Evolutionary conservation across 2,113 vertebrate genomes (phyloP), one percentile per base, ranked within the genome.

Genomic region (Equus przewalskii): DNA sequence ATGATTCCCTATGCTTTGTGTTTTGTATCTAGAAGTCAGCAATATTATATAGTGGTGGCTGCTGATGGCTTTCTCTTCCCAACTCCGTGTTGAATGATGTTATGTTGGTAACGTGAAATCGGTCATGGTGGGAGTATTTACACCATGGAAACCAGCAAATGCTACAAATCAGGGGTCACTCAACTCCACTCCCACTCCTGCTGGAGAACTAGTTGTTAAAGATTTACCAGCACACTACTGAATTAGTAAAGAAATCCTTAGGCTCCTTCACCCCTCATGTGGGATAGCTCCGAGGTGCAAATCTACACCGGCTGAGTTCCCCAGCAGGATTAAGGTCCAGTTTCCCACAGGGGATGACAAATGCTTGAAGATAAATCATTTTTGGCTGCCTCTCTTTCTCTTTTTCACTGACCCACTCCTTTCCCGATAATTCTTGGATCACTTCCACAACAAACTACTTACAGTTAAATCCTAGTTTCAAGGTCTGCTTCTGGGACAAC

Each of bases 391-490:
- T 44, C 11, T 14, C 28, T n/a, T 26, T 46, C 41, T 46, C 19
- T 72, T 0, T 79, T 49, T 94, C 69, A 6, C 36, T 76, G 12
- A 49, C 30, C 56, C 1, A 5, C 3, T 89, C 28, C 21, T 46
- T 69, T 44, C 9, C 0, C 6, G 24, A 22, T 33, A 56, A 69
- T 89, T 93, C 86, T 65, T 81, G 14, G 62, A 62, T 80, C 56
- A 1, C 70, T 83, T 94, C 30, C 70, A 86, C 78, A 96, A 85
- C 54, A 76, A 96, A 67, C 64, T 51, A 58, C 41, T 95, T 90
- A 60, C 16, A 64, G 69, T 76, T 36, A 92, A 96, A 80, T 67
- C 79, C 16, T 87, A 64, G 13, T 90, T 81, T 84, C 60, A 60
- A 70, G 14, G 24, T 73, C 30, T 80, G 69, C 41, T 86, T 82